Conservation (phyloP, 1,140 invertebrate genomes). For the Rhynchophorus ferrugineus region DNA sequence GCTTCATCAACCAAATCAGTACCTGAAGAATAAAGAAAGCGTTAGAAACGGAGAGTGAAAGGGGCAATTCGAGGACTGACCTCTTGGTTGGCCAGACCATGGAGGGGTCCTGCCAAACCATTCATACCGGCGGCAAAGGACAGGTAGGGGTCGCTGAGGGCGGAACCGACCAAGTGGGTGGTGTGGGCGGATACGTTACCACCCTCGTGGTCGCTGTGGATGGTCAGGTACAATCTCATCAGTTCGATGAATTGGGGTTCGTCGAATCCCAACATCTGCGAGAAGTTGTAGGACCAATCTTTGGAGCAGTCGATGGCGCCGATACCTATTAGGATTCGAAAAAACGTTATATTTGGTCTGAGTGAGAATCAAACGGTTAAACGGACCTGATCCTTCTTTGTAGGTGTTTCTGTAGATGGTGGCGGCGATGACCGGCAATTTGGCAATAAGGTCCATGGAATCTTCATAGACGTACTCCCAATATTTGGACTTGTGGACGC, state of each 20-base stretch:
- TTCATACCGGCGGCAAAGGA: slow-evolving; percentile 81
- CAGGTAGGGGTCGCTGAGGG: slow-evolving; percentile 82
- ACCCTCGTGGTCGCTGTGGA: slow-evolving; percentile 85
- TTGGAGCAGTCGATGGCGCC: slow-evolving; percentile 71
- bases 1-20: slow-evolving; percentile 66
- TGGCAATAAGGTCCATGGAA: slow-evolving; percentile 82
- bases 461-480: slow-evolving; percentile 86
- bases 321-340: slow-evolving; percentile 43
- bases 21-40: slow-evolving; percentile 43
- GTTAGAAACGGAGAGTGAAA: not conserved
- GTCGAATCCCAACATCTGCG: slow-evolving; percentile 76
- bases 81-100: slow-evolving; percentile 87
- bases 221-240: slow-evolving; percentile 83
- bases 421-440: slow-evolving; percentile 81
- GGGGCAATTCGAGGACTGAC: slow-evolving; percentile 33
- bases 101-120: slow-evolving; percentile 79
- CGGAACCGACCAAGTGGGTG: slow-evolving; percentile 79
- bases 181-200: slow-evolving; percentile 86
- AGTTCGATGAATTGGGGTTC: slow-evolving; percentile 73
- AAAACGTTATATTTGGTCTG: not conserved
- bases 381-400: slow-evolving; percentile 54
- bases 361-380: not conserved
- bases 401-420: slow-evolving; percentile 80
- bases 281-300: slow-evolving; percentile 85
- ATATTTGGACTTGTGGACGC: slow-evolving; percentile 73